phyloP scores from a whole-genome alignment of 2,888 invertebrate genomes.

The Rhagonycha lutea region DNA sequence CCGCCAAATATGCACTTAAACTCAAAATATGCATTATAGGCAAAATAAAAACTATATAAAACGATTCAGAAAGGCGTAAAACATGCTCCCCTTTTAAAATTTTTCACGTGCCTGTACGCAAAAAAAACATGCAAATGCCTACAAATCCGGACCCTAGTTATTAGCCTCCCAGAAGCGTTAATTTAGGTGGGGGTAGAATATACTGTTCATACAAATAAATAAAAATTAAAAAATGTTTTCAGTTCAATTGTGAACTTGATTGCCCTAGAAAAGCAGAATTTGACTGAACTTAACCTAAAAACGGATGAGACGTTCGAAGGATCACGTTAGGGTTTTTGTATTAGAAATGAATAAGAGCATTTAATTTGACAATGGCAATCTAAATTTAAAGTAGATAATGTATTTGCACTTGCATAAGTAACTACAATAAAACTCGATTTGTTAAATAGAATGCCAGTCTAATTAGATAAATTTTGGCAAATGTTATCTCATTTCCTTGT shows the following conservation, averaged over 20 bases:
- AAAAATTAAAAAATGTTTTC: not conserved
- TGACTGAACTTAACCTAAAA: not conserved
- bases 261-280: not conserved
- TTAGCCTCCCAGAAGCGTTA: no score
- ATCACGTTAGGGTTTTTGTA: not conserved
- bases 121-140: no score
- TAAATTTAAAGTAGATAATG: not conserved
- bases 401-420: not conserved
- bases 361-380: not conserved
- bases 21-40: no score
- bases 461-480: not conserved
- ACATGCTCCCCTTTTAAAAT: no score
- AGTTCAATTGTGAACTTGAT: not conserved
- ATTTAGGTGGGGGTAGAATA: no score
- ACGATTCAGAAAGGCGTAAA: no score
- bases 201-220: no score
- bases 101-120: no score
- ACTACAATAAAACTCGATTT: not conserved
- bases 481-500: not conserved
- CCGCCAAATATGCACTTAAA: no score
- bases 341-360: not conserved
- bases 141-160: no score
- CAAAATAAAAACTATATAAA: no score
- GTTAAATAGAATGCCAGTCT: not conserved
- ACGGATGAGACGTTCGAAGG: not conserved